Percentiles rank a stretch among this genome's conserved stretches.
Evolutionary conservation across 2,113 vertebrate species (phyloP).

Genomic region (Amphiprion ocellaris): DNA sequence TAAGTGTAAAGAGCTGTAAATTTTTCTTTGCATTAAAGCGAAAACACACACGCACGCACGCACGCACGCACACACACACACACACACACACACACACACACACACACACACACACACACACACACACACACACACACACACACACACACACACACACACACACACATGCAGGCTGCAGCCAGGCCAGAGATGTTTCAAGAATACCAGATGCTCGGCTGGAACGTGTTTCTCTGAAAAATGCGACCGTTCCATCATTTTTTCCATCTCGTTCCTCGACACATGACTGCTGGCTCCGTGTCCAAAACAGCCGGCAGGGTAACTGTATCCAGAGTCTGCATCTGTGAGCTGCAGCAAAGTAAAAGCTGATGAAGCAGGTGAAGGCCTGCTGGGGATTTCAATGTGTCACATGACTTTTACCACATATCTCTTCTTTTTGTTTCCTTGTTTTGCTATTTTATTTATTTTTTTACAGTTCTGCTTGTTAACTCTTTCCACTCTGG

Average conservation of each 20-base stretch:
- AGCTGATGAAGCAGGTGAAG: constrained; percentile 10
- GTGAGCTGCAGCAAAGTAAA: not conserved
- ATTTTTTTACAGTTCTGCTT: too few relatives aligned
- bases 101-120: not conserved
- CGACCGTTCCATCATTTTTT: constrained; percentile 72
- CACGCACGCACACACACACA: not conserved
- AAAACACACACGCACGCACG: too few relatives aligned
- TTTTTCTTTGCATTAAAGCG: not conserved
- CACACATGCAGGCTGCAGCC: constrained; percentile 3
- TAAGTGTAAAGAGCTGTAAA: not conserved
- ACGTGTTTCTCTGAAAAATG: constrained; percentile 45
- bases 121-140: not conserved
- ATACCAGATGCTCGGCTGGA: constrained; percentile 78
- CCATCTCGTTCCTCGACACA: constrained; percentile 58
- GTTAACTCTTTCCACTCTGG: too few relatives aligned
- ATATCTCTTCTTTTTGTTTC: not conserved
- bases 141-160: not conserved
- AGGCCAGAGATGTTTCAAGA: constrained; percentile 59
- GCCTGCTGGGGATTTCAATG: not conserved
- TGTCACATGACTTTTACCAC: not conserved
- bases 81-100: too few relatives aligned
- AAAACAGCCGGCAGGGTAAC: constrained; percentile 48
- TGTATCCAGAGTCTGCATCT: constrained; percentile 33
- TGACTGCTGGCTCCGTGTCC: constrained; percentile 45
- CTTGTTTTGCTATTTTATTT: not conserved